phyloP scores from a whole-genome alignment of 2,888 invertebrate species.

The Drosophila austrosaltans region DNA sequence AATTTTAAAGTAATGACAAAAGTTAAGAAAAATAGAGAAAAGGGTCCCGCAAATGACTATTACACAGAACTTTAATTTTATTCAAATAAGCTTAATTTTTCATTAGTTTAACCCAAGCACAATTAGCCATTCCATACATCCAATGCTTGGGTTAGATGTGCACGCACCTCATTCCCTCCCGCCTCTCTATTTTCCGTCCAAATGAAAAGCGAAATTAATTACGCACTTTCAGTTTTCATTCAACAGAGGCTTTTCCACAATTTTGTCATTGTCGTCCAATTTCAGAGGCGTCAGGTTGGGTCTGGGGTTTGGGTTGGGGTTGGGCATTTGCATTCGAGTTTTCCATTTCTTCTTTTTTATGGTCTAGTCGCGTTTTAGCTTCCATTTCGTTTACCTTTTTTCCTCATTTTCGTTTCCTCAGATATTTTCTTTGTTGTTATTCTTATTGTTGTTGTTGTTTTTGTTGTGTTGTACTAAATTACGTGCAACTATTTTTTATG shows the following conservation, averaged over 20 bases:
- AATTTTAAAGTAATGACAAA: too few species aligned
- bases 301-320: too few species aligned
- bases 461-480: constrained; percentile 55
- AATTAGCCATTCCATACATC: too few species aligned
- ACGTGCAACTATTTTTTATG: constrained; percentile 74
- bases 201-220: constrained; percentile 61
- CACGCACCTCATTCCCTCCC: too few species aligned
- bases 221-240: constrained; percentile 64
- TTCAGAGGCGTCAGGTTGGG: constrained; percentile 34
- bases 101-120: too few species aligned
- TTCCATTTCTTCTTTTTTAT: constrained; percentile 69
- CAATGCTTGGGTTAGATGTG: too few species aligned
- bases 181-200: not conserved
- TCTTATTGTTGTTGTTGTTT: constrained; percentile 33
- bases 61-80: constrained; percentile 14
- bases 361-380: constrained; percentile 60
- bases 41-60: too few species aligned
- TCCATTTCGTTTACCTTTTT: constrained; percentile 36
- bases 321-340: constrained; percentile 62
- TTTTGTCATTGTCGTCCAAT: constrained; percentile 33
- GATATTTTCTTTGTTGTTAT: constrained; percentile 32
- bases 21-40: too few species aligned
- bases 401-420: constrained; percentile 16
- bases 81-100: not conserved
- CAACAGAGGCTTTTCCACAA: constrained; percentile 6